phyloP scores from a whole-genome alignment of 2,888 invertebrate species.

The Polydrusus pterygomalis region DNA sequence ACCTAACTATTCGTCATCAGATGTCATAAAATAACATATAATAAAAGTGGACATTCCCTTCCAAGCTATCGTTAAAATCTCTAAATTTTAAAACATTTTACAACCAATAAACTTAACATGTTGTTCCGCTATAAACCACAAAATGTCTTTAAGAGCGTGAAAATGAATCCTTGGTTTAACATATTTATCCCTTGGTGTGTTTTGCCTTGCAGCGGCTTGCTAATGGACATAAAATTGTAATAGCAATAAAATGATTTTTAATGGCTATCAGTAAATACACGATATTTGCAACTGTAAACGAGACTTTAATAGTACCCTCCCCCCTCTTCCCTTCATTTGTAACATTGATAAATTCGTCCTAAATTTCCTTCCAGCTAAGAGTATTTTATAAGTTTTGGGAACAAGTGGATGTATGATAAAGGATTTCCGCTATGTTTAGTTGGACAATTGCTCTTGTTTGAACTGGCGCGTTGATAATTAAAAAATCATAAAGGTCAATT shows the following conservation, averaged over 20 bases:
- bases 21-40: constrained; percentile 1
- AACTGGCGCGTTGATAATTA: no score
- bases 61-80: constrained; percentile 1
- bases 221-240: not conserved
- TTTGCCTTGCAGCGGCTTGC: not conserved
- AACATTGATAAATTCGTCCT: no score
- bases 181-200: not conserved
- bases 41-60: not conserved
- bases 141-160: constrained; percentile 8
- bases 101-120: constrained; percentile 12
- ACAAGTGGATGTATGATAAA: no score
- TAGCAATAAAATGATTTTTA: not conserved
- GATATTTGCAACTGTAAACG: not conserved
- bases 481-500: no score
- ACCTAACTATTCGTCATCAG: not conserved
- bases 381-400: no score
- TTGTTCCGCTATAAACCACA: not conserved
- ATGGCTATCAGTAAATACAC: no score
- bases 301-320: no score
- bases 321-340: no score
- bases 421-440: no score
- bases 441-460: no score
- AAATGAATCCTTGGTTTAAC: constrained; percentile 6
- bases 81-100: not conserved
- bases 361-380: no score